Evolutionary conservation across 2,113 vertebrate genomes (phyloP), one percentile per base, ranked within the genome.

Genomic region (Engraulis encrasicolus): DNA sequence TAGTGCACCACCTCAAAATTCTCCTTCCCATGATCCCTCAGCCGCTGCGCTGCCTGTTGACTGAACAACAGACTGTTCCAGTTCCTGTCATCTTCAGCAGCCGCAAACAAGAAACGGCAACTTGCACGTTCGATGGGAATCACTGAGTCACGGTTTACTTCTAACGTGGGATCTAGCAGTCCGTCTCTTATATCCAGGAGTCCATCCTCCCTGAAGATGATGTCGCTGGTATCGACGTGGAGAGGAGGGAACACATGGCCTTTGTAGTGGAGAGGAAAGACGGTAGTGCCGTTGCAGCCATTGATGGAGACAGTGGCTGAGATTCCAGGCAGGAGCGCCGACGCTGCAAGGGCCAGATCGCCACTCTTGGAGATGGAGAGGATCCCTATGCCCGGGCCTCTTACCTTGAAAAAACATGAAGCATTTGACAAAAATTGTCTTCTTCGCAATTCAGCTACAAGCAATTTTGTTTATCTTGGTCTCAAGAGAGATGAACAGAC

Each of bases 291-390:
- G 52, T 87, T 95, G 0, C 95, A 96, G 86, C 90, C 87, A 0
- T 99, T 98, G 87, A 98, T 95, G 12, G 94, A 93, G 54, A 94
- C 94, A 0, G 95, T 96, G 2, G 96, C 97, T 0, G 92, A 84
- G 84, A 99, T 90, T 50, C 95, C 95, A 81, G 96, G 92, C 36
- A 98, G 92, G 87, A 97, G 96, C 2, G 97, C 95, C 5, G 97
- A 92, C 95, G 98, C 97, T 0, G 90, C 93, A 84, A 98, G 0
- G 0, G 96, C 98, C 50, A 98, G 83, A 58, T 95, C 94, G 20
- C 94, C 97, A 6, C 96, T 96, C 66, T 97, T 95, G 0, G 97
- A 98, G 85, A 96, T 89, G 5, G 97, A 97, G 82, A 99, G 86
- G 84, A 98, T 85, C 4, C 97, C 97, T 81, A 98, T 90, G 15